Conservation (phyloP, 2,113 vertebrate genomes). For the Lanius ludovicianus region DNA sequence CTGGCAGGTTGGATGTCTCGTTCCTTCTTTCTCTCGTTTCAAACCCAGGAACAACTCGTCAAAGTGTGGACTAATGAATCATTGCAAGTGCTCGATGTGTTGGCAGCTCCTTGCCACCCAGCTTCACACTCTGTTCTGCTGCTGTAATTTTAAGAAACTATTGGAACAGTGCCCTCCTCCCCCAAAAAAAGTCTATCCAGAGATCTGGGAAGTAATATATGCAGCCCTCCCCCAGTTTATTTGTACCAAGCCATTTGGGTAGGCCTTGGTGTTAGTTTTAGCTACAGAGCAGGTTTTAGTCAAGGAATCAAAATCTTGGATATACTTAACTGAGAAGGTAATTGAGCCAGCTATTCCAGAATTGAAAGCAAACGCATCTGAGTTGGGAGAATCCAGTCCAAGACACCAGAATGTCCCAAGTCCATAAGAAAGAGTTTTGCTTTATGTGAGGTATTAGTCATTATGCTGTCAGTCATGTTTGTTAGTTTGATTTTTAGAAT, state of each 20-base stretch:
- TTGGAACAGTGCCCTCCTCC: conserved; percentile 35
- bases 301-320: not conserved
- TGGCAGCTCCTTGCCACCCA: conserved; percentile 61
- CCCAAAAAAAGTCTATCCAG: not conserved
- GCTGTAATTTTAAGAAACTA: conserved; percentile 51
- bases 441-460: not conserved
- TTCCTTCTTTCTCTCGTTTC: conserved; percentile 8
- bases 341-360: not conserved
- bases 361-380: not conserved
- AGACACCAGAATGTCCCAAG: not conserved
- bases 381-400: not conserved
- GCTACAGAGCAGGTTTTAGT: conserved; percentile 16
- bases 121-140: conserved; percentile 65
- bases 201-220: conserved; percentile 48
- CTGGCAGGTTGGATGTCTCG: not conserved
- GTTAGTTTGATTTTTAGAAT: not conserved
- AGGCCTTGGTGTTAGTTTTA: not conserved
- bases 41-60: conserved; percentile 1
- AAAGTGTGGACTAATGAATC: conserved; percentile 62
- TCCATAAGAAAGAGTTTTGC: not conserved
- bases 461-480: not conserved
- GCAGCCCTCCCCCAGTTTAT: conserved; percentile 23
- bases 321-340: not conserved
- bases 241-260: conserved; percentile 14
- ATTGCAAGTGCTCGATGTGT: conserved; percentile 51